Evolutionary conservation across 2,797 vertebrate species (phyloP), one percentile per base, ranked within the genome.

Genomic region (Muscicapa comitata): DNA sequence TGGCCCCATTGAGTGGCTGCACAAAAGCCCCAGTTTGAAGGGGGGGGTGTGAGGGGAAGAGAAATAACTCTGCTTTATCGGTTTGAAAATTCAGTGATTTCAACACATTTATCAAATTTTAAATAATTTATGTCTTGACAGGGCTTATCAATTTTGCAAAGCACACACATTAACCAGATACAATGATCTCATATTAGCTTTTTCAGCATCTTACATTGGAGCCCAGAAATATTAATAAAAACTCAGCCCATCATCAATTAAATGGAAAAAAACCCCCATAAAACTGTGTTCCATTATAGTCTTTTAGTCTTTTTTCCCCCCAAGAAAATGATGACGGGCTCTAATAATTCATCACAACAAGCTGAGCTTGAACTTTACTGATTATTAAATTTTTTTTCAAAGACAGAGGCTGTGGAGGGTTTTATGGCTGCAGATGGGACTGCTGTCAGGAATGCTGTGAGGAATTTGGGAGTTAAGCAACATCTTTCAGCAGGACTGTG

Each of bases 331-430:
- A 98, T 98, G 97, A 98, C 35, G 97, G 98, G 97, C 98, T 98
- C 98, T 98, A 98, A 98, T 99, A 98, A 99, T 98, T 98, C 98
- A 98, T 98, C 97, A 98, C 97, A 98, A 98, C 98, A 97, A 99
- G 98, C 98, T 98, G 97, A 98, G 98, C 97, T 98, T 97, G 98
- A 98, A 97, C 98, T 98, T 97, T 98, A 98, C 98, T 98, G 98
- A 98, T 99, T 99, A 99, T 99, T 99, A 99, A 98, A 93, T 97
- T 97, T 55, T 97, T 97, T 97, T 94, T 96, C 96, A 96, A 96
- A 96, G 96, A 85, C 94, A 94, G 92, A 92, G 93, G 85, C 82
- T 24, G 18, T 81, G 88, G 82, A 97, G 85, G 95, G 95, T 95
- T 98, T 97, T 96, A 96, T 78, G 89, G 96, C 81, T 97, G 95